Base-by-base conservation (phyloP, 2,797 vertebrate genomes). In the Urophycis tenuis region DNA sequence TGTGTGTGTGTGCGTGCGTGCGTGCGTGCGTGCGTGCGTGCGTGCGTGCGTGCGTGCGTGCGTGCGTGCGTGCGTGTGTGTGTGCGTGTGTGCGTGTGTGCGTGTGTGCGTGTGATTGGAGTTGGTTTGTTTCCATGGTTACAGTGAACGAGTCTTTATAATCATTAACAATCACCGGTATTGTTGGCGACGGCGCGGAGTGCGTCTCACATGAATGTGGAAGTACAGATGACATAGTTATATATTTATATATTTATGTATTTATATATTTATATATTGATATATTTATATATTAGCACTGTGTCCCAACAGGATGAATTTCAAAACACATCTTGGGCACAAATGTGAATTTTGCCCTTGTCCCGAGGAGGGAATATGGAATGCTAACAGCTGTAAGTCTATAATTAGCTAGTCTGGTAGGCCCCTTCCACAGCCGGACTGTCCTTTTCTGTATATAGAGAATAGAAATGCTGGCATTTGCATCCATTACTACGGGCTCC, bases 401-500 rank as follows among this genome's bases (percentile, higher is more conserved):
- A 29, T 29, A 29, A 29, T 29, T 7, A 9, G 49, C 25, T 29
- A 17, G 41, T 17, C 41, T 49, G 2, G 41, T 17, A 17, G 41
- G 3, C 41, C 41, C 41, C 41, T 19, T 49, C 41, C 41, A 19
- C 41, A 49, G 17, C 19, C 41, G 8, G 39, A 41, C 39, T 2
- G 53, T 64, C 60, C 60, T 25, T 64, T 29, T 64, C 2, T 64
- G n/a, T 67, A 29, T 29, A 25, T 3, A 29, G 10, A 10, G 10
- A 67, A 29, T 11, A 29, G 25, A 80, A 87, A 79, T 83, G 77
- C 74, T 34, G 45, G 36, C 64, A 77, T 82, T 82, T 74, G 39
- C 80, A 87, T 91, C 83, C 82, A 79, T 89, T 84, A 91, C 30
- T 14, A 6, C 81, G 80, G 71, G 83, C 87, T 89, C 87, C 88